These are phyloP conservation scores for Prosopocoilus inquinatus DNA, from an alignment of 2,888 invertebrate species.

Conservation along the genomic window DNA sequence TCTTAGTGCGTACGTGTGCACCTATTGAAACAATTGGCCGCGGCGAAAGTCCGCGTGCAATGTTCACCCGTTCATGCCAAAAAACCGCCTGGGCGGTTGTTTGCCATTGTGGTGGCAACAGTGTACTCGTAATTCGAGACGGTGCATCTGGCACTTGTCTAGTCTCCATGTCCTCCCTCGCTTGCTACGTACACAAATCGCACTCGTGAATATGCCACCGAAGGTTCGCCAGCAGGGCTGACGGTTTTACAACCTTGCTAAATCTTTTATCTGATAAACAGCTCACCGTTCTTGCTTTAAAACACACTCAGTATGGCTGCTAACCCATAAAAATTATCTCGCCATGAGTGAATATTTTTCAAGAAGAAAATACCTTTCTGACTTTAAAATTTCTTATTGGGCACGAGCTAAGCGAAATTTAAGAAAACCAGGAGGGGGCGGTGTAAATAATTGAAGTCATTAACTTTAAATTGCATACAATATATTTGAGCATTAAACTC, in stretches of 20 bases:
- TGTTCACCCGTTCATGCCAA: slow-evolving; percentile 4
- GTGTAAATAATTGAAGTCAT: too few species aligned
- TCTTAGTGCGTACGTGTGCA: slow-evolving; percentile 21
- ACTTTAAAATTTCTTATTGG: too few species aligned
- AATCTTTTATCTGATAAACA: slow-evolving; percentile 28
- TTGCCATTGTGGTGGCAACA: slow-evolving; percentile 17
- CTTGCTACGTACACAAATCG: slow-evolving; percentile 33
- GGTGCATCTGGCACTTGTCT: slow-evolving; percentile 25
- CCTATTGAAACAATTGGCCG: slow-evolving; percentile 3
- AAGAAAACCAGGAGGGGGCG: too few species aligned
- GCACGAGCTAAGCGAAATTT: too few species aligned
- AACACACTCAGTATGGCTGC: slow-evolving; percentile 7
- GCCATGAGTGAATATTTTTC: background rate
- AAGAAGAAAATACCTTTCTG: too few species aligned
- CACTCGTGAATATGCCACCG: slow-evolving; percentile 35
- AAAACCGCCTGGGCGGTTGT: slow-evolving; percentile 17
- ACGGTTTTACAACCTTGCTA: slow-evolving; percentile 31
- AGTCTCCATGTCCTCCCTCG: slow-evolving; percentile 25
- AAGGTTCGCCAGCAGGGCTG: slow-evolving; percentile 31
- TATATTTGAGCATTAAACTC: too few species aligned
- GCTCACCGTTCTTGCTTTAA: slow-evolving; percentile 9
- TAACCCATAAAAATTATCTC: slow-evolving; percentile 4
- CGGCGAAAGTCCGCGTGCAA: slow-evolving; percentile 3
- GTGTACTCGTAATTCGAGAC: slow-evolving; percentile 15
- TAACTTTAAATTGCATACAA: too few species aligned